Conservation (phyloP, 2,797 vertebrate species). For the Peromyscus eremicus region DNA sequence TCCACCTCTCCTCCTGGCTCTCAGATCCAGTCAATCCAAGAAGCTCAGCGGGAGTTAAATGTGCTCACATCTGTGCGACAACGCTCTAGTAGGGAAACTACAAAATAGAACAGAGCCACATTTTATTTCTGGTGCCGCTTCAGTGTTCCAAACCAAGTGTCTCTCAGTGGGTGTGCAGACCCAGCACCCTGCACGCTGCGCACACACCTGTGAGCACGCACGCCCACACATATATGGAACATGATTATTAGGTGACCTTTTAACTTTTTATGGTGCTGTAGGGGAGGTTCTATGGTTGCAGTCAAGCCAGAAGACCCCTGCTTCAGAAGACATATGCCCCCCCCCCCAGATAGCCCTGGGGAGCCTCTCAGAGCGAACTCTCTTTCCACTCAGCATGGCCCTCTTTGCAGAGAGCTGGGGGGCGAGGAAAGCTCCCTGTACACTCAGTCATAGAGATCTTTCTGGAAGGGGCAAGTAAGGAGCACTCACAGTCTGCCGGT, state of each 20-base stretch:
- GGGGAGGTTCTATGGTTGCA: neutral
- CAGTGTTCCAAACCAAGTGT: neutral
- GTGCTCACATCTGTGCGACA: neutral
- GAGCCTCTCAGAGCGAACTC: neutral
- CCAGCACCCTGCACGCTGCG: neutral
- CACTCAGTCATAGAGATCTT: neutral
- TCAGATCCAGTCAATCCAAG: neutral
- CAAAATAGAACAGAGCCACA: neutral
- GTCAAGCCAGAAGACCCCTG: no score
- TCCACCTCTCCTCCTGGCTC: neutral
- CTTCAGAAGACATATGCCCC: neutral
- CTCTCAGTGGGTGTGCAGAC: neutral
- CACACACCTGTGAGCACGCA: accelerated
- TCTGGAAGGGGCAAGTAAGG: neutral
- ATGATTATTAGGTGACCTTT: neutral
- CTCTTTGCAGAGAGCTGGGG: neutral
- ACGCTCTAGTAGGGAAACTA: no score
- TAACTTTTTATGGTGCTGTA: neutral
- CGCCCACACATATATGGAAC: neutral
- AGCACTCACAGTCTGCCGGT: neutral
- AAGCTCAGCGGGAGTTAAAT: neutral
- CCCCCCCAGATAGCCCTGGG: neutral
- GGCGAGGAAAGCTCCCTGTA: neutral
- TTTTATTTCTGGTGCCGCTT: neutral
- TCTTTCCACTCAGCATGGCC: neutral